phyloP scores from a whole-genome alignment of 2,113 vertebrate genomes.

The Oxygymnocypris stewartii region DNA sequence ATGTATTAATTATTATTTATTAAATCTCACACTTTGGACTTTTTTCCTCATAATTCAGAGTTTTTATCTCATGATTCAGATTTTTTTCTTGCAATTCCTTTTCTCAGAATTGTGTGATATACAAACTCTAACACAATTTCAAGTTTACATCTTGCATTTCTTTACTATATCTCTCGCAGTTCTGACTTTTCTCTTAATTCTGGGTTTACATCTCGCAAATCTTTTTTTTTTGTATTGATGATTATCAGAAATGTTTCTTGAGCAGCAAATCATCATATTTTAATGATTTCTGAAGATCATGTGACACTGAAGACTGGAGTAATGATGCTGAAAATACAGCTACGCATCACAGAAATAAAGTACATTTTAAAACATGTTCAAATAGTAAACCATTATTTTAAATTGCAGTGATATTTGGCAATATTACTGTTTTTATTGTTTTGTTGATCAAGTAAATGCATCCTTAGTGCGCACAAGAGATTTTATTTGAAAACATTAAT shows the following conservation, averaged over 20 bases:
- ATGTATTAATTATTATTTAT: not conserved
- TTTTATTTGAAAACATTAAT: not conserved
- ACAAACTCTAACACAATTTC: too few species aligned
- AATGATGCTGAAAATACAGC: too few species aligned
- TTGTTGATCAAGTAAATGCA: not conserved
- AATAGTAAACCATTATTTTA: not conserved
- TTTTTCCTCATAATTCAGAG: too few species aligned
- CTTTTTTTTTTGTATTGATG: not conserved
- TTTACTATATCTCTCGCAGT: too few species aligned
- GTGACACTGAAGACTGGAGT: not conserved
- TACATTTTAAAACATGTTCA: not conserved
- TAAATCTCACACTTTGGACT: not conserved
- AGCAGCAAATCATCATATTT: not conserved
- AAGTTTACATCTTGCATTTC: too few species aligned
- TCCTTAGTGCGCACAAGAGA: not conserved
- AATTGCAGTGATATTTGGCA: not conserved
- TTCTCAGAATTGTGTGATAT: too few species aligned
- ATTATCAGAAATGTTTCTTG: not conserved
- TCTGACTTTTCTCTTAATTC: too few species aligned
- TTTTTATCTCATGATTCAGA: too few species aligned
- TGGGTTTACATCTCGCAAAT: too few species aligned
- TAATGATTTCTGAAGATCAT: not conserved
- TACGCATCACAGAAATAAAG: too few species aligned
- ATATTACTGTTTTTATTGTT: not conserved
- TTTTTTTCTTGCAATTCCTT: too few species aligned